Conservation (phyloP, 2,113 vertebrate species). For the Zosterops japonicus region DNA sequence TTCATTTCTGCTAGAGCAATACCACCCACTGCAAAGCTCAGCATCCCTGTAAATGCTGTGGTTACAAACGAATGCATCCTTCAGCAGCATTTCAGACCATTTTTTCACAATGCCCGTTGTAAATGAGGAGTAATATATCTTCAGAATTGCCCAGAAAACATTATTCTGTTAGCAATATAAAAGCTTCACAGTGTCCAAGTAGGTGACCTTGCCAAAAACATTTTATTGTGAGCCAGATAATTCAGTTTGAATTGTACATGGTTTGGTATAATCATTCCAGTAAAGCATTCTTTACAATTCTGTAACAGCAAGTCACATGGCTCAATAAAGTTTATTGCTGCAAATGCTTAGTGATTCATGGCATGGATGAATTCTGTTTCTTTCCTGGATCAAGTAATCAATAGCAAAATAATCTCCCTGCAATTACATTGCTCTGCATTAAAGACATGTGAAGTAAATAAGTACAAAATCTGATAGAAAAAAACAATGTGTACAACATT, state of each 20-base stretch:
- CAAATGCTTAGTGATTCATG: conserved; percentile 58
- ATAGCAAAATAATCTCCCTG: conserved; percentile 59
- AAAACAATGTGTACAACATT: neutral
- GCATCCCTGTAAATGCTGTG: neutral
- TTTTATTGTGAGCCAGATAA: conserved; percentile 60
- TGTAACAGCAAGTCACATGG: conserved; percentile 57
- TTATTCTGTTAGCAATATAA: conserved; percentile 47
- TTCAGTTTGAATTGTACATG: conserved; percentile 31
- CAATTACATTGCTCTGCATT: conserved; percentile 48
- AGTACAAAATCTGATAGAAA: conserved; percentile 36
- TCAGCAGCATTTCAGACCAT: conserved; percentile 32
- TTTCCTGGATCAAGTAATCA: conserved; percentile 58
- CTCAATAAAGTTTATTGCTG: conserved; percentile 54
- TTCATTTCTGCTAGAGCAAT: conserved; percentile 18
- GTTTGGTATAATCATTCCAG: conserved; percentile 55
- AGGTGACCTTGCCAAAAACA: conserved; percentile 50
- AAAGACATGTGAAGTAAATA: conserved; percentile 42
- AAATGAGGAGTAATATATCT: conserved; percentile 46
- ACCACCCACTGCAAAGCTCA: conserved; percentile 24
- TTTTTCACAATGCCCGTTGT: conserved; percentile 35
- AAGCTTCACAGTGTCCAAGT: conserved; percentile 35
- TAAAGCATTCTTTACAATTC: conserved; percentile 63
- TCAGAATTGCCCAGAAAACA: conserved; percentile 50
- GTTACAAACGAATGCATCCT: conserved; percentile 44
- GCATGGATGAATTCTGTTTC: conserved; percentile 47